A percentile compares a stretch with the other conserved stretches of the same genome.
phyloP scores from a whole-genome alignment of 2,113 vertebrate genomes.

The Fregata magnificens region DNA sequence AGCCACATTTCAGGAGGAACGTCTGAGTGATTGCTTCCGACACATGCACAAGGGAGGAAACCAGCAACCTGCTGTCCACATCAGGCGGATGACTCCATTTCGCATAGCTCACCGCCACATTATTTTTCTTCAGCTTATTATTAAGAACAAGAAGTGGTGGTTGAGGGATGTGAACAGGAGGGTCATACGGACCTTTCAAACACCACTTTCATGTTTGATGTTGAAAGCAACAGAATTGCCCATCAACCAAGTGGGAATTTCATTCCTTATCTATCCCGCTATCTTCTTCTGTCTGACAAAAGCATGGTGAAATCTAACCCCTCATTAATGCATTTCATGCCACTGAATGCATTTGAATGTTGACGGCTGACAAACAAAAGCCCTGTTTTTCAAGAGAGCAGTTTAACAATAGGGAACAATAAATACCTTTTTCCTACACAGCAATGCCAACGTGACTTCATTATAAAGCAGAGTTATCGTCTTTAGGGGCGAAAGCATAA shows the following conservation, averaged over 20 bases:
- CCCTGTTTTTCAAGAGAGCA: not conserved
- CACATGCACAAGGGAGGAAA: accelerated
- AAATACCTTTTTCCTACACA: not conserved
- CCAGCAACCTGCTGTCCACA: not conserved
- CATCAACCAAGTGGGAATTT: not conserved
- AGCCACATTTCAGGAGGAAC: not conserved
- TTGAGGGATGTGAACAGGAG: not conserved
- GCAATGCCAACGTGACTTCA: not conserved
- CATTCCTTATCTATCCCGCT: not conserved
- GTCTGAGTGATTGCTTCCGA: accelerated
- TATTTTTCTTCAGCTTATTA: not conserved
- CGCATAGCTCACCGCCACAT: not conserved
- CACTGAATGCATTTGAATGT: not conserved
- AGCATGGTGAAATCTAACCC: not conserved
- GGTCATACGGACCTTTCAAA: not conserved
- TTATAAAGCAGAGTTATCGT: not conserved
- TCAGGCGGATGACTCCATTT: not conserved
- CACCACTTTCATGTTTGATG: not conserved
- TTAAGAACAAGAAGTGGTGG: not conserved
- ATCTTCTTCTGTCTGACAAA: not conserved
- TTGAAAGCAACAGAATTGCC: not conserved
- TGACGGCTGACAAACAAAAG: not conserved
- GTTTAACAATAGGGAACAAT: not conserved
- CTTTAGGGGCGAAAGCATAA: not conserved
- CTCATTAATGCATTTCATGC: not conserved